Conservation (phyloP, 2,888 invertebrate genomes). For the Idaea straminata region DNA sequence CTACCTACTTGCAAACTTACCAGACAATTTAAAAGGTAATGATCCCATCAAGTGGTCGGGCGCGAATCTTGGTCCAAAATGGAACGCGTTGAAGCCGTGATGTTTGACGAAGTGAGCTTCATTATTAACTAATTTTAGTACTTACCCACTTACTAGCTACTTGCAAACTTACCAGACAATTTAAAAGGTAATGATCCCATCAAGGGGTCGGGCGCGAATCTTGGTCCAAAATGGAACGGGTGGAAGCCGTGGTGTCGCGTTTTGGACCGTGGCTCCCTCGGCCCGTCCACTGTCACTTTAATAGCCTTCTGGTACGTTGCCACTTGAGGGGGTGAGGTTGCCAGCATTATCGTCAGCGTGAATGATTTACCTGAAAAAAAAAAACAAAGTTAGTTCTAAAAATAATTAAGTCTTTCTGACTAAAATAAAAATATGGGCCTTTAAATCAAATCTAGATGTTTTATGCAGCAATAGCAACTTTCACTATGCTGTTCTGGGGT, state of each 20-base stretch:
- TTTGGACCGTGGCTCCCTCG: slow-evolving; percentile 97
- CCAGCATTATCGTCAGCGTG: slow-evolving; percentile 96
- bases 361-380: slow-evolving; percentile 94
- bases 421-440: no score
- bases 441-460: no score
- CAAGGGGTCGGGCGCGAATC: slow-evolving; percentile 90
- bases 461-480: no score
- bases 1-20: slow-evolving; percentile 77
- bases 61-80: slow-evolving; percentile 91
- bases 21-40: slow-evolving; percentile 91
- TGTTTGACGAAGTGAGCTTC: slow-evolving; percentile 55
- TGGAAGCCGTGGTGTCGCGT: slow-evolving; percentile 93
- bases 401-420: no score
- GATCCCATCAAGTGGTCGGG: slow-evolving; percentile 89
- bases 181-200: slow-evolving; percentile 90
- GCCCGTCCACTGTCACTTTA: slow-evolving; percentile 99
- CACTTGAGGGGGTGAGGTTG: slow-evolving; percentile 95
- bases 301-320: slow-evolving; percentile 99
- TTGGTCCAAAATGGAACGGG: slow-evolving; percentile 93
- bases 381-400: slow-evolving; percentile 2
- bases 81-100: slow-evolving; percentile 93
- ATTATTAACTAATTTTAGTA: no score
- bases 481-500: no score
- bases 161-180: slow-evolving; percentile 84
- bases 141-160: no score